Evolutionary conservation across 2,113 vertebrate species (phyloP).

Genomic region (Chloropsis cyanopogon): DNA sequence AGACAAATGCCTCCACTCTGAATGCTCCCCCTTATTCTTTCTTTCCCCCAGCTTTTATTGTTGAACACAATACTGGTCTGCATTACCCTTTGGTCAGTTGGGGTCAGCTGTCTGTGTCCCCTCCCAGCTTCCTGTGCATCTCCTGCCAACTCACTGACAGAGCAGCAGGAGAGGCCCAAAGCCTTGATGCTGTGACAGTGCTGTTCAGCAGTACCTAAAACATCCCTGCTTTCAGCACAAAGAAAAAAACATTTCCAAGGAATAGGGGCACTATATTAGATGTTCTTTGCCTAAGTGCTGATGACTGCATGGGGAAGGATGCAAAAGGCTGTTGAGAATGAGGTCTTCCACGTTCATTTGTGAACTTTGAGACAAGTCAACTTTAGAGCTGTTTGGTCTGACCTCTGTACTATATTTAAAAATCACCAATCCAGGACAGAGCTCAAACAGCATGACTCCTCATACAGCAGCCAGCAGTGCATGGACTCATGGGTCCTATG

Average conservation of each 20-base stretch:
- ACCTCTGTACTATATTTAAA: background rate
- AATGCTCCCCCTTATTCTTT: fast-evolving
- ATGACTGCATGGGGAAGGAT: background rate
- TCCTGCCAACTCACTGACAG: background rate
- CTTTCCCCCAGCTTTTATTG: background rate
- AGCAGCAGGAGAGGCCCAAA: background rate
- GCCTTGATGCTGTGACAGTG: background rate
- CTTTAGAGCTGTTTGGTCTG: background rate
- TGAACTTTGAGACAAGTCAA: background rate
- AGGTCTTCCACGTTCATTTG: background rate
- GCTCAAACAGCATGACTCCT: background rate
- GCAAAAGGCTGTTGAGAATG: background rate
- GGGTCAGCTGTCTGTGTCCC: background rate
- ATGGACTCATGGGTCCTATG: background rate
- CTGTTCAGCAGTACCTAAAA: background rate
- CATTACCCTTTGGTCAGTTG: background rate
- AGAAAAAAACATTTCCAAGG: background rate
- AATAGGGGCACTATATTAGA: background rate
- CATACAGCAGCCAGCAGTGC: background rate
- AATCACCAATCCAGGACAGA: background rate
- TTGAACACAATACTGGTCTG: fast-evolving
- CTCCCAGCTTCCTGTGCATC: background rate
- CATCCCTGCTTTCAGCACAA: background rate
- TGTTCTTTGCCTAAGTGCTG: background rate
- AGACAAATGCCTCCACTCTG: background rate